Percentiles rank a stretch among this genome's conserved stretches.
Evolutionary conservation across 2,797 vertebrate genomes (phyloP).

Genomic region (Anolis apletophallus): DNA sequence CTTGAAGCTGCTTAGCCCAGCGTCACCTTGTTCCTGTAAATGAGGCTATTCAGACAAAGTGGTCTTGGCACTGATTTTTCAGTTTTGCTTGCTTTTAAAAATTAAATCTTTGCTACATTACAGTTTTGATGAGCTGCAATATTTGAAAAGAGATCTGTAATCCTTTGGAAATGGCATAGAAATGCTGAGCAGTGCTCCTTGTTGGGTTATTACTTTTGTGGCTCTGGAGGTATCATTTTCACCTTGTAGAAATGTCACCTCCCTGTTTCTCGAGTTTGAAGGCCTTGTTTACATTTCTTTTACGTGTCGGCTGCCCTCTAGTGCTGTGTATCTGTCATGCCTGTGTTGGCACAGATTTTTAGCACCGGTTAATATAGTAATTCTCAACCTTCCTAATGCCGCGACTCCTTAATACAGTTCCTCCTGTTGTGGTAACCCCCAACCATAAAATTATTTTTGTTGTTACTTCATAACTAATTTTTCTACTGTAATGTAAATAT

Average conservation of each 20-base stretch:
- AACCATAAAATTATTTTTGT: no score
- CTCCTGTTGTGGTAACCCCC: no score
- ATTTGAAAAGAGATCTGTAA: constrained; percentile 73
- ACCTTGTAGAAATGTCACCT: not conserved
- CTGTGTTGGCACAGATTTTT: constrained; percentile 13
- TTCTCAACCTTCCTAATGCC: no score
- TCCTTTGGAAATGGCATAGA: constrained; percentile 68
- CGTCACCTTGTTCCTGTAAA: not conserved
- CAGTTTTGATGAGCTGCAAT: constrained; percentile 44
- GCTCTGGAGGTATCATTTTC: constrained; percentile 13
- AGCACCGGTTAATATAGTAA: not conserved
- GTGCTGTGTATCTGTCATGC: constrained; percentile 29
- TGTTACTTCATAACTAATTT: no score
- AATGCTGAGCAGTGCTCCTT: constrained; percentile 58
- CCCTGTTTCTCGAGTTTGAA: constrained; percentile 26
- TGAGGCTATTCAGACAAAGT: not conserved
- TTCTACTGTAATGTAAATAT: no score
- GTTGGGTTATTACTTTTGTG: constrained; percentile 34
- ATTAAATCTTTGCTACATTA: not conserved
- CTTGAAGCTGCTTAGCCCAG: constrained; percentile 3
- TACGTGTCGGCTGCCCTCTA: constrained; percentile 38
- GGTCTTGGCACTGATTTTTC: not conserved
- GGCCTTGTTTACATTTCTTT: constrained; percentile 19
- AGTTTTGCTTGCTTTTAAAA: not conserved
- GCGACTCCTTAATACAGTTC: no score